Conservation (phyloP, 2,888 invertebrate genomes). For the Ormyrus nitidulus region DNA sequence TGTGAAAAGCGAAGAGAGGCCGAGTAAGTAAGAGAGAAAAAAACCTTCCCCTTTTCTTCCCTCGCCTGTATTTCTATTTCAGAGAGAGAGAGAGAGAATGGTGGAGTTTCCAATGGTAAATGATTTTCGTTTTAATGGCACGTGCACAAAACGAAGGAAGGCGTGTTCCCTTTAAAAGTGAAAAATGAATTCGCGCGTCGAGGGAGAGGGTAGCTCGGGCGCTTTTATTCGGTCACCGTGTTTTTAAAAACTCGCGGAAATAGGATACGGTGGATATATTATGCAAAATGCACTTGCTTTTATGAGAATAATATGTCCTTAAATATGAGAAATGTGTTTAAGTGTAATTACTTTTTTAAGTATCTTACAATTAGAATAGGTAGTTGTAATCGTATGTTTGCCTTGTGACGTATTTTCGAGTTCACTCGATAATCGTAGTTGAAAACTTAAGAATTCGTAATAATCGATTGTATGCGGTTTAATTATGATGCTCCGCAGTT, state of each 20-base stretch:
- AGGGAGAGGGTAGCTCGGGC: slow-evolving; percentile 12
- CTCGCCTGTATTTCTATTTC: slow-evolving; percentile 18
- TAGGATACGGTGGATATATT: neutral
- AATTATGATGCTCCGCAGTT: too few relatives aligned
- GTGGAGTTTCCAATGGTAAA: slow-evolving; percentile 38
- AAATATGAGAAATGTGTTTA: too few relatives aligned
- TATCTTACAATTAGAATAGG: too few relatives aligned
- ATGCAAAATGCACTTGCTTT: too few relatives aligned
- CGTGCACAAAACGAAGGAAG: slow-evolving; percentile 40
- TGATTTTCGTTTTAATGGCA: slow-evolving; percentile 51
- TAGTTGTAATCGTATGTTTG: too few relatives aligned
- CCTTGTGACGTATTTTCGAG: too few relatives aligned
- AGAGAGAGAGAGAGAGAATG: slow-evolving; percentile 9
- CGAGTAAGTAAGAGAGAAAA: neutral
- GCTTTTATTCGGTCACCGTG: slow-evolving; percentile 19
- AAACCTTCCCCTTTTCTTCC: slow-evolving; percentile 24
- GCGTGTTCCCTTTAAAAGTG: slow-evolving; percentile 28
- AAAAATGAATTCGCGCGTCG: slow-evolving; percentile 42
- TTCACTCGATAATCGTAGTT: too few relatives aligned
- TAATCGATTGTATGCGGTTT: too few relatives aligned
- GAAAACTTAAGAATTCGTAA: too few relatives aligned
- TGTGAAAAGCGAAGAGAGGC: neutral
- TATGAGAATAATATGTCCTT: too few relatives aligned
- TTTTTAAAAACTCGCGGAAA: slow-evolving; percentile 1
- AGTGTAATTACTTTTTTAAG: too few relatives aligned